These are phyloP conservation scores for Chrysolina oricalcia DNA, from an alignment of 2,888 invertebrate species.

Conservation along the genomic window DNA sequence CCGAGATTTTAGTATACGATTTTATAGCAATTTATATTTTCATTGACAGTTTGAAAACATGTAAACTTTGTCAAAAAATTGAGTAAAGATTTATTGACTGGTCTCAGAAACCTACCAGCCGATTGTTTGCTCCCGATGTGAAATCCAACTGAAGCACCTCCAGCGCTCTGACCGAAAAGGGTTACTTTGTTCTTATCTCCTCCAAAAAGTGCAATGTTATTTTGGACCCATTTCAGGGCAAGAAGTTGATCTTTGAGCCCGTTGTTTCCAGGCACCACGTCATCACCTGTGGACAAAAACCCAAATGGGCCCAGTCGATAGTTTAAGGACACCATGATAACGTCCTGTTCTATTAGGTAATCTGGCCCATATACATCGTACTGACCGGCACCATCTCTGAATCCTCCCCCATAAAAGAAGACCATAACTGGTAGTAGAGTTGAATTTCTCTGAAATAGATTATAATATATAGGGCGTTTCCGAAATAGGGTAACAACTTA, in stretches of 20 bases:
- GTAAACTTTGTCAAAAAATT: no score
- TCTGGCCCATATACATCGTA: slow-evolving; percentile 69
- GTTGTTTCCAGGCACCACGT: slow-evolving; percentile 53
- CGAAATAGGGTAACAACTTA: no score
- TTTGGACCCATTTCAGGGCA: slow-evolving; percentile 55
- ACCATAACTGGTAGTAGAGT: slow-evolving; percentile 65
- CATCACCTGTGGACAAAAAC: slow-evolving; percentile 56
- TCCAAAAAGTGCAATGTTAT: slow-evolving; percentile 54
- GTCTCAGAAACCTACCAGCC: slow-evolving; percentile 43
- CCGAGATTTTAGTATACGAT: no score
- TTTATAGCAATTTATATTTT: no score
- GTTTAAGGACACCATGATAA: slow-evolving; percentile 64
- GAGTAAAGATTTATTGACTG: no score
- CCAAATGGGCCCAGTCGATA: slow-evolving; percentile 64
- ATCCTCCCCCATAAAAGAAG: slow-evolving; percentile 67
- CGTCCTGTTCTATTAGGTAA: slow-evolving; percentile 61
- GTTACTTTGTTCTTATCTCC: slow-evolving; percentile 54
- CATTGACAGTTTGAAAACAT: no score
- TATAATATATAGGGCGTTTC: no score
- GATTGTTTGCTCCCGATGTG: slow-evolving; percentile 51
- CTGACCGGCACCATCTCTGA: slow-evolving; percentile 61
- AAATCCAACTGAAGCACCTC: slow-evolving; percentile 53
- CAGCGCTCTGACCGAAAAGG: slow-evolving; percentile 57
- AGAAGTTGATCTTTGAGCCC: slow-evolving; percentile 57
- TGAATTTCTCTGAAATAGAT: slow-evolving; percentile 31